Evolutionary conservation across 2,113 vertebrate genomes (phyloP), one percentile per base, ranked within the genome.

Genomic region (Tauraco erythrolophus): DNA sequence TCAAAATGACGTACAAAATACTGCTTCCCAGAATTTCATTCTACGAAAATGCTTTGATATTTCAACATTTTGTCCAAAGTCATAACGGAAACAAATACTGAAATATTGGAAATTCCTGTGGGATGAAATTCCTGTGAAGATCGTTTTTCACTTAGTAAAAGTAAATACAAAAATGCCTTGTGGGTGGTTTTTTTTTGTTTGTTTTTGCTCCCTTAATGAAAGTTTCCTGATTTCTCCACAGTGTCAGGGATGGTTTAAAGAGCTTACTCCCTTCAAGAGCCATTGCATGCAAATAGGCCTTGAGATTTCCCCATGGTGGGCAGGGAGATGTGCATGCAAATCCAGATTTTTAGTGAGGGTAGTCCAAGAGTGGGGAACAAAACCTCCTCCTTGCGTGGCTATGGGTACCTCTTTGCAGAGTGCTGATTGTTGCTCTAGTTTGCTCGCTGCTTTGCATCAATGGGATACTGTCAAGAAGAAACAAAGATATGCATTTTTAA

Each of bases 401-500:
- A 41, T 0, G 6, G 72, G 72, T 76, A 95, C 51, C 54, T 83
- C 71, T 86, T 65, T 57, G 91, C 56, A 81, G 85, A 68, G 19
- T 2, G 1, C 51, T 87, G 76, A 94, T 96, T 87, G 92, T 87
- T 95, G 64, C 64, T 96, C 14, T 68, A 4, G 3, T 71, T 85
- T 76, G 60, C 81, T 79, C 11, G 0, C 56, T 72, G 82, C 79
- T 92, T 66, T 91, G 51, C 51, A 84, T 95, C 88, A 97, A 91
- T 87, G 53, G 86, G 86, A 91, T 61, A 88, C 94, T 94, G 86
- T 95, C 95, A 84, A 60, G 53, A 96, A 87, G 88, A 91, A 95
- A 97, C 88, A 96, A 96, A 94, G 83, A 81, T 94, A 87, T 2
- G 53, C 86, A 91, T 97, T 96, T 97, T 96, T 56, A 92, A 97